Base-by-base conservation (phyloP, 35 echinoderm and acorn worm species). In the Ophiothrix spiculata region DNA sequence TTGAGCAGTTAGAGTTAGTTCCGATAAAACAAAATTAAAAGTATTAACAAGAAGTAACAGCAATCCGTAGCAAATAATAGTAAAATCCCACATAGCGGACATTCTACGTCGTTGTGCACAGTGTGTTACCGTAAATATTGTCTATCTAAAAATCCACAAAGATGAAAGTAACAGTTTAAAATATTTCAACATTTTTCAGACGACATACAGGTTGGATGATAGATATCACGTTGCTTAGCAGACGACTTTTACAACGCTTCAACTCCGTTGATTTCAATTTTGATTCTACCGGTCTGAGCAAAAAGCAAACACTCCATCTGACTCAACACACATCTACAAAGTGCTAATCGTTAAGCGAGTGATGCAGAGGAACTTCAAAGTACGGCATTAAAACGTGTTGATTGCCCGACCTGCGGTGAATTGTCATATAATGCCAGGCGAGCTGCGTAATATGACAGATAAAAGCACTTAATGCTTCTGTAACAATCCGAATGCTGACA, bases 401-500 rank as follows among this genome's bases (percentile, higher is more conserved):
- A 69, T 69, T 69, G 60, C 60, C 60, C 60, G 60, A 69, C 60
- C 60, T 69, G 29, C 60, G 2, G 60, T 28, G 4, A 8, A 54
- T 54, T 54, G 45, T 54, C 17, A 69, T 1, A 28, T 1, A 15
- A 2, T 2, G 23, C 60, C 25, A 28, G 2, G 60, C 2, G 60
- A 4, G 60, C 60, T 69, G 60, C 8, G 60, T 69, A 12, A 69
- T 69, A 28, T 69, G 60, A 69, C 60, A 69, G 60, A 69, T 69
- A 69, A 69, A 69, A 69, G 60, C 60, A 69, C 60, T 69, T 69
- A 69, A 69, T n/a, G n/a, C n/a, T n/a, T n/a, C n/a, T n/a, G n/a
- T n/a, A n/a, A n/a, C n/a, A n/a, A n/a, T n/a, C n/a, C n/a, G n/a
- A n/a, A n/a, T n/a, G n/a, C n/a, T n/a, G n/a, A n/a, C n/a, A n/a